Base-by-base conservation (phyloP, 2,797 vertebrate genomes). In the Rousettus madagascariensis region DNA sequence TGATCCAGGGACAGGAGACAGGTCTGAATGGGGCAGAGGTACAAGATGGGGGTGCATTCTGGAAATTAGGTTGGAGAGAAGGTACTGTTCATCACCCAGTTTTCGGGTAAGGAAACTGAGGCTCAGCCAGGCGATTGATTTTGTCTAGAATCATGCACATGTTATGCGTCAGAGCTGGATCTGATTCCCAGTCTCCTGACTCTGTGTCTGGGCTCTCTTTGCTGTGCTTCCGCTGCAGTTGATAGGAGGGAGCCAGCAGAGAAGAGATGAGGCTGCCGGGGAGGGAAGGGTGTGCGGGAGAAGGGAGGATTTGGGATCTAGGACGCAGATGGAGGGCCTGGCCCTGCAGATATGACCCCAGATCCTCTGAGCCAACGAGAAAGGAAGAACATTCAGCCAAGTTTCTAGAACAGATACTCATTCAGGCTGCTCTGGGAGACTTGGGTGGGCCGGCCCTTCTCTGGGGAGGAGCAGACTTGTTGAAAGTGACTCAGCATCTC, bases 31-130 rank as follows among this genome's bases (percentile, higher is more conserved):
- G 61, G 82, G 16, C 68, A 77, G 72, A 61, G n/a, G 36, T 22
- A 43, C 30, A 46, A 86, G 26, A 57, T 2, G 33, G 65, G 49
- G 46, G 28, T 49, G 28, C 28, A 57, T 36, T 1, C 49, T 33
- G 30, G 88, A 71, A 91, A 66, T 38, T 30, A 88, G 33, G 24
- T 71, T 36, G 22, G 57, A 85, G 57, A 83, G 63, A 28, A 55
- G 36, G 33, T 5, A 9, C 19, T 13, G 4, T 19, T 36, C 10
- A 17, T 59, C 22, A 17, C 3, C n/a, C 6, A 24, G 1, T 63
- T 61, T 53, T 66, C 26, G 38, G 57, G 26, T 26, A 53, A n/a
- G 51, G 43, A 93, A 63, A n/a, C 8, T 0, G 1, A 83, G 75
- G 36, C 49, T 30, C 7, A 16, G 71, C n/a, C 13, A 51, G 41